Evolutionary conservation across 2,113 vertebrate genomes (phyloP), one percentile per base, ranked within the genome.

Genomic region (Willisornis vidua): DNA sequence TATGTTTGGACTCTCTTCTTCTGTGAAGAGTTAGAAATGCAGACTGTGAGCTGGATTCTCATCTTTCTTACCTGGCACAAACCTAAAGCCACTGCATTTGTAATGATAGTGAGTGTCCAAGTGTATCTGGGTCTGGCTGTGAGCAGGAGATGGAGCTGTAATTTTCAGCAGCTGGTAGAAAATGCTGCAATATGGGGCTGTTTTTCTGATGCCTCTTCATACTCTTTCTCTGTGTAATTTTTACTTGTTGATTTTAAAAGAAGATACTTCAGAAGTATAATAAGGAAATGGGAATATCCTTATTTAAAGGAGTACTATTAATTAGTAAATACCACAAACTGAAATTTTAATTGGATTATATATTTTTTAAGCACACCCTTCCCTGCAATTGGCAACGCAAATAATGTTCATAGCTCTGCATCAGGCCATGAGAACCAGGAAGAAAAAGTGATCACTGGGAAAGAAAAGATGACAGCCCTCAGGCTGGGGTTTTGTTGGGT

Each of bases 41-140:
- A 75, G 78, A 76, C 71, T 31, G 37, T 23, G 68, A 94, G 75
- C 72, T 93, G 90, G 76, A 63, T 92, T 90, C 68, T 86, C 82
- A 63, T 88, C 72, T 85, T 85, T 93, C 59, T 80, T 88, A 96
- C 95, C 96, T 92, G 95, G 80, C 87, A 89, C 80, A 93, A 84
- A 81, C 51, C 89, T 81, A 59, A 83, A 94, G 81, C 62, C 29
- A 3, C 72, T 90, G 87, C 72, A 77, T 90, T 77, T 90, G 72
- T 45, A 84, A 90, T 84, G 80, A 63, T 58, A 86, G 39, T 28
- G 55, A 89, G 79, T 89, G 85, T 83, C 90, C 87, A 88, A 87
- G 41, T 84, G 54, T 62, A 76, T 59, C 24, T 20, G 15, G 82
- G 79, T 63, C 85, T 97, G 92, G 48, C 85, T 83, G 79, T 62